Conservation (phyloP, 2,113 vertebrate species). For the Spheniscus mendiculus region DNA sequence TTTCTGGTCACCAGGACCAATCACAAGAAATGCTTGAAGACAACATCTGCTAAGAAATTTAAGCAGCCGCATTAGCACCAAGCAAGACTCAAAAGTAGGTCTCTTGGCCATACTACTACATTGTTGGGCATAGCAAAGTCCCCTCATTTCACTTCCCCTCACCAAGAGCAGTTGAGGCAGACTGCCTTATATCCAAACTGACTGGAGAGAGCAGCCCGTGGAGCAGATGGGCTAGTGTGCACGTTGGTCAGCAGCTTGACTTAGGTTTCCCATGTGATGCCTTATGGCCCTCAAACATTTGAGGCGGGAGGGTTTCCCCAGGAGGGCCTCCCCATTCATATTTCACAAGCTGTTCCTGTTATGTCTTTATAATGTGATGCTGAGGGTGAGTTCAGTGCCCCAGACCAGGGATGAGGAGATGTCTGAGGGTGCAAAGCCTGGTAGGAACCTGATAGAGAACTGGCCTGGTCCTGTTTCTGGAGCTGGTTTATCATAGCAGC, state of each 20-base stretch:
- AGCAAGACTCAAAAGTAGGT: background rate
- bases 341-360: background rate
- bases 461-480: background rate
- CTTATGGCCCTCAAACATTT: background rate
- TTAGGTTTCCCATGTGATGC: background rate
- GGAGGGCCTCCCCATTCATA: background rate
- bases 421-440: background rate
- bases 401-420: background rate
- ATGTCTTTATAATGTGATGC: background rate
- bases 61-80: background rate
- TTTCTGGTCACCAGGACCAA: background rate
- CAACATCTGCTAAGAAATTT: background rate
- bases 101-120: background rate
- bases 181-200: background rate
- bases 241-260: background rate
- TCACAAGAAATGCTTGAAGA: background rate
- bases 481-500: background rate
- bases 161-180: background rate
- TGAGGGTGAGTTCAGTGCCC: background rate
- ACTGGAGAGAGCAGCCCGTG: background rate
- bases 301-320: too few species aligned
- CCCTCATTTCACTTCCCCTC: background rate
- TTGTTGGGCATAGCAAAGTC: background rate
- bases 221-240: background rate
- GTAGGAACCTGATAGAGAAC: background rate